These are phyloP conservation scores for Peromyscus nudipes DNA, from an alignment of 2,797 vertebrate genomes.

Conservation along the genomic window DNA sequence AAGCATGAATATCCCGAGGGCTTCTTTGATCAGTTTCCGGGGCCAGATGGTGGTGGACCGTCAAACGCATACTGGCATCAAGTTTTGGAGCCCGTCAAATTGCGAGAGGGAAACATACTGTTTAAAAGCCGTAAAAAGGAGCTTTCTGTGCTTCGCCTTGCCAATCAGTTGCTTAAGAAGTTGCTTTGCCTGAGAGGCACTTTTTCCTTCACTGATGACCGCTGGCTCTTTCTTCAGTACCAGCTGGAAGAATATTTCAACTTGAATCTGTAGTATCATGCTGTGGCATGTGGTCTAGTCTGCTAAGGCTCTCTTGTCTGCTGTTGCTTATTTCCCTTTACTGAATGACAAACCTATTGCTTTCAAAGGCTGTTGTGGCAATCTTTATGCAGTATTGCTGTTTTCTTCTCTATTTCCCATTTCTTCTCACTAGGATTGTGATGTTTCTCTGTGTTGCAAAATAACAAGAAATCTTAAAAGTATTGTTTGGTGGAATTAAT, in stretches of 20 bases:
- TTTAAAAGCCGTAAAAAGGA: conserved; percentile 92
- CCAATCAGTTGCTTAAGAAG: conserved; percentile 93
- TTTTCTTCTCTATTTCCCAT: conserved; percentile 12
- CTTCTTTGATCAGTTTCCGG: conserved; percentile 89
- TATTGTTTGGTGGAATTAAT: conserved; percentile 69
- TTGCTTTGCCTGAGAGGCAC: conserved; percentile 91
- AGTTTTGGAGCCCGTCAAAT: conserved; percentile 91
- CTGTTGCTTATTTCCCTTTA: conserved; percentile 88
- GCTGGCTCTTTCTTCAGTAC: conserved; percentile 93
- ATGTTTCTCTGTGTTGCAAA: conserved; percentile 61
- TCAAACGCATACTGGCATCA: conserved; percentile 89
- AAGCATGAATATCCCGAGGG: conserved; percentile 93
- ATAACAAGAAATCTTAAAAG: conserved; percentile 33
- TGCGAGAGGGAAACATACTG: conserved; percentile 90
- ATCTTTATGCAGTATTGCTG: conserved; percentile 67
- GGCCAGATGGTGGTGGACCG: conserved; percentile 87
- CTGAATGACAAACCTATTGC: conserved; percentile 62
- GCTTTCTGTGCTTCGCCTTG: conserved; percentile 92
- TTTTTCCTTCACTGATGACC: conserved; percentile 90
- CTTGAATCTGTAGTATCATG: conserved; percentile 91
- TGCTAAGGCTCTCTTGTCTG: conserved; percentile 91
- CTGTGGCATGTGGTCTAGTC: conserved; percentile 90
- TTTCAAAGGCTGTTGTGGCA: conserved; percentile 71
- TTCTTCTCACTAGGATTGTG: conserved; percentile 36
- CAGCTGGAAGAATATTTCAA: conserved; percentile 91